A percentile compares a stretch with the other conserved stretches of the same genome.
Conservation (phyloP, 1,140 invertebrate species). For the Andricus grossulariae region DNA sequence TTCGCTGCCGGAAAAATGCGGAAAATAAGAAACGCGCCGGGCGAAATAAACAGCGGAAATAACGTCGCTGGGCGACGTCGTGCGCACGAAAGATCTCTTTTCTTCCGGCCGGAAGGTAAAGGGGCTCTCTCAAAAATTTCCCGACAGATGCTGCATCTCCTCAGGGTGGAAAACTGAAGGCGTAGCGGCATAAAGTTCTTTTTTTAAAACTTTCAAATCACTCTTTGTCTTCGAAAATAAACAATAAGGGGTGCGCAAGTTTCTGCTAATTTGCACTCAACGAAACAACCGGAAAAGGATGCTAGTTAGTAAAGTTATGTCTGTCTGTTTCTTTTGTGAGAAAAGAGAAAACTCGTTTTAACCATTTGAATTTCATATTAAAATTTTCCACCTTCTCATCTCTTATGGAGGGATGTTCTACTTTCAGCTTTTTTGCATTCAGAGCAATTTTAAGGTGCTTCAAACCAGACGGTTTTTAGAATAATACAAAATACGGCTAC, state of each 20-base stretch:
- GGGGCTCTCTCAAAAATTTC: slow-evolving; percentile 11
- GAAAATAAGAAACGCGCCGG: slow-evolving; percentile 29
- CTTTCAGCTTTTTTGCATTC: too few relatives aligned
- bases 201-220: not conserved
- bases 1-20: slow-evolving; percentile 30
- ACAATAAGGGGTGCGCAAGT: too few relatives aligned
- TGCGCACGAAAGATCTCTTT: slow-evolving; percentile 25
- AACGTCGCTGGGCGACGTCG: slow-evolving; percentile 16
- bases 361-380: too few relatives aligned
- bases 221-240: too few relatives aligned
- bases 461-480: too few relatives aligned
- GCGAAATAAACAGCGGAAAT: slow-evolving; percentile 31
- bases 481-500: too few relatives aligned
- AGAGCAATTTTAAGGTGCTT: too few relatives aligned
- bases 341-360: not conserved
- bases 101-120: slow-evolving; percentile 5
- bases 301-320: too few relatives aligned
- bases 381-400: too few relatives aligned
- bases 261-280: too few relatives aligned
- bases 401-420: too few relatives aligned
- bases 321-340: not conserved
- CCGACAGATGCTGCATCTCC: not conserved
- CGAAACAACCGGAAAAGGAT: too few relatives aligned
- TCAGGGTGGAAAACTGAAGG: not conserved
- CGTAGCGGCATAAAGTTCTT: not conserved